Percentiles rank a stretch among this genome's conserved stretches.
phyloP scores from a whole-genome alignment of 2,888 invertebrate species.

The Leptarthrus brevirostris region DNA sequence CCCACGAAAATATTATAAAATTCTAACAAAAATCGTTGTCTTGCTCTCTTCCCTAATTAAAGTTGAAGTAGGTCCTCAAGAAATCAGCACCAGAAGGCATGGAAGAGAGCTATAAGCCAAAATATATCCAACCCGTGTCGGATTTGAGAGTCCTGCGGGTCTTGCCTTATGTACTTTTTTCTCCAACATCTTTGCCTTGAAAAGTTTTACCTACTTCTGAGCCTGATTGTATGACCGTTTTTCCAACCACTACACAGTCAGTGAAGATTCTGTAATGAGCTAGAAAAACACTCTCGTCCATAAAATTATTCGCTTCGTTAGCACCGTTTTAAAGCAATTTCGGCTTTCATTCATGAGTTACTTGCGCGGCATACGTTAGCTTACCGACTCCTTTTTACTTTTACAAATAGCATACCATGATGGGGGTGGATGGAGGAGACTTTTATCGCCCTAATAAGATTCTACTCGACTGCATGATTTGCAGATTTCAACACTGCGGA shows the following conservation, averaged over 20 bases:
- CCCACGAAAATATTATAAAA: conserved; percentile 18
- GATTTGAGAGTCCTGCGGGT: too few relatives aligned
- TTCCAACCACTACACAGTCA: neutral
- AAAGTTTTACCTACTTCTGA: neutral
- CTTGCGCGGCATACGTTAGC: conserved; percentile 38
- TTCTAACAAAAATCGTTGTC: neutral
- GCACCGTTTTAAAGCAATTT: conserved; percentile 36
- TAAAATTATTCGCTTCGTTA: conserved; percentile 48
- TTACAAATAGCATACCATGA: neutral
- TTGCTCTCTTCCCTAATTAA: conserved; percentile 13
- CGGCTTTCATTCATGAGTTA: conserved; percentile 46
- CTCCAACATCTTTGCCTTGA: neutral
- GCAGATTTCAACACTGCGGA: conserved; percentile 39
- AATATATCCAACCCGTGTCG: neutral
- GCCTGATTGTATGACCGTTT: neutral
- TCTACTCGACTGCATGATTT: conserved; percentile 49
- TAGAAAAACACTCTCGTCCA: conserved; percentile 46
- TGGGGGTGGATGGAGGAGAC: neutral
- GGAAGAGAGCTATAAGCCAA: neutral
- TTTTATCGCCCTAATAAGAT: conserved; percentile 49
- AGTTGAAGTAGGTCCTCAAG: conserved; percentile 11
- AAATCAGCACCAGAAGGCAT: conserved; percentile 2
- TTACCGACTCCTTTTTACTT: neutral
- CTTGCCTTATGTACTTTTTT: neutral
- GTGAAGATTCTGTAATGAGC: conserved; percentile 37